A percentile compares a stretch with the other conserved stretches of the same genome.
phyloP scores from a whole-genome alignment of 2,113 vertebrate genomes.

The Lasiurus cinereus region DNA sequence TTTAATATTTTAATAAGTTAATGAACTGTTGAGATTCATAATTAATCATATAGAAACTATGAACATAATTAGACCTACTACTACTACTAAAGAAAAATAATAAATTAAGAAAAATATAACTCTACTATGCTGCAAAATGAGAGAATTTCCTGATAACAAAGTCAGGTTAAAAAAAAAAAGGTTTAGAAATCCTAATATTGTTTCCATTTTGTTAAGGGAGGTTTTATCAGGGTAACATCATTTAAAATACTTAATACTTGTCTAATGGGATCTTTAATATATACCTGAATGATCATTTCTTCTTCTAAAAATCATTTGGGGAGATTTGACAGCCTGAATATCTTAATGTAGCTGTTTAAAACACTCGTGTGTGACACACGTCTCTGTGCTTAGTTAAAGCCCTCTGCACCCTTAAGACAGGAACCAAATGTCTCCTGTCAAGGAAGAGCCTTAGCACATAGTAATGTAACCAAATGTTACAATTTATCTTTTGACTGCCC shows the following conservation, averaged over 20 bases:
- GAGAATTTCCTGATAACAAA: slow-evolving; percentile 31
- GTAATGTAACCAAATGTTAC: slow-evolving; percentile 83
- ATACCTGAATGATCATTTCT: slow-evolving; percentile 52
- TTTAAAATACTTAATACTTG: slow-evolving; percentile 64
- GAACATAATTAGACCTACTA: not conserved
- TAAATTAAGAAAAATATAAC: slow-evolving; percentile 42
- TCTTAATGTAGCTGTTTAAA: slow-evolving; percentile 74
- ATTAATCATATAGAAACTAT: not conserved
- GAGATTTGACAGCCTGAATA: slow-evolving; percentile 72
- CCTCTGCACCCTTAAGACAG: slow-evolving; percentile 66
- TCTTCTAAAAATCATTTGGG: slow-evolving; percentile 44
- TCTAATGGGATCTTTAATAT: slow-evolving; percentile 67
- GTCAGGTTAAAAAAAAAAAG: slow-evolving; percentile 41
- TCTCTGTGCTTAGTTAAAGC: slow-evolving; percentile 73
- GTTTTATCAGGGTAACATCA: slow-evolving; percentile 27
- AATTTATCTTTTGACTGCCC: slow-evolving; percentile 75
- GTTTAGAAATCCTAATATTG: slow-evolving; percentile 57
- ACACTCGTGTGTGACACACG: slow-evolving; percentile 21
- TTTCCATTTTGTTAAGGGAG: slow-evolving; percentile 60
- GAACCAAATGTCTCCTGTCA: slow-evolving; percentile 80
- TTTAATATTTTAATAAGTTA: slow-evolving; percentile 4
- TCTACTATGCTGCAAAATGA: not conserved
- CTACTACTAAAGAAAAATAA: not conserved
- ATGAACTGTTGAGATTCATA: not conserved
- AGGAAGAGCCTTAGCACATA: slow-evolving; percentile 69